Conservation (phyloP, 1,140 invertebrate species). For the Arctopsyche grandis region DNA sequence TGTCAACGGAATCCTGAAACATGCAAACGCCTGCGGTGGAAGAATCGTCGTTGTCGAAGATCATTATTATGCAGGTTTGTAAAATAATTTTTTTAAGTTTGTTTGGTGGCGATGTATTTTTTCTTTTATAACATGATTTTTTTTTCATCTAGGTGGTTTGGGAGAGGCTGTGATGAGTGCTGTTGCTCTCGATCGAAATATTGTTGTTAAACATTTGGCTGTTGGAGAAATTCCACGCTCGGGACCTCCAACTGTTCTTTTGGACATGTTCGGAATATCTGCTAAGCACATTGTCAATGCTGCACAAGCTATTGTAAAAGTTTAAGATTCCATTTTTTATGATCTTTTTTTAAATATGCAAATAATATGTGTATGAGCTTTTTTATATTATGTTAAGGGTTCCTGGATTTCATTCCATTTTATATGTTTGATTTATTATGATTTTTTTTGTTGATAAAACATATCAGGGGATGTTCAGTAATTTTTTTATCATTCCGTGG, state of each 20-base stretch:
- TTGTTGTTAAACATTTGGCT: constrained; percentile 85
- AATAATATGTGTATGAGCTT: neutral
- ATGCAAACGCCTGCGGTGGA: constrained; percentile 84
- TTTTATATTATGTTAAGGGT: neutral
- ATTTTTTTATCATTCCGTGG: too few relatives aligned
- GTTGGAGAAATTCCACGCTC: constrained; percentile 92
- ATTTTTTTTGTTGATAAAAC: too few relatives aligned
- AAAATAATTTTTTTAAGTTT: neutral
- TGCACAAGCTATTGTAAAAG: constrained; percentile 72
- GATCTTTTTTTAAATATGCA: neutral
- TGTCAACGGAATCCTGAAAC: constrained; percentile 75
- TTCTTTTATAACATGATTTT: too few relatives aligned
- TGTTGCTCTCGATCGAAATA: constrained; percentile 76
- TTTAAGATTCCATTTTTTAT: constrained; percentile 57
- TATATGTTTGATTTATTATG: neutral
- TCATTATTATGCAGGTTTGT: constrained; percentile 90
- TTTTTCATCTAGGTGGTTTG: constrained; percentile 79
- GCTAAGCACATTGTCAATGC: constrained; percentile 81
- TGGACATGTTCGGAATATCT: constrained; percentile 91
- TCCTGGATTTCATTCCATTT: neutral
- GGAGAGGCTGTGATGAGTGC: constrained; percentile 93
- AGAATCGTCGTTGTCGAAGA: constrained; percentile 95
- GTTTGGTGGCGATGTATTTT: too few relatives aligned
- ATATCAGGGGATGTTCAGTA: too few relatives aligned
- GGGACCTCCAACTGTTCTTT: constrained; percentile 84